A percentile compares a stretch with the other conserved stretches of the same genome.
phyloP scores from a whole-genome alignment of 2,797 vertebrate genomes.

The Nothura maculosa region DNA sequence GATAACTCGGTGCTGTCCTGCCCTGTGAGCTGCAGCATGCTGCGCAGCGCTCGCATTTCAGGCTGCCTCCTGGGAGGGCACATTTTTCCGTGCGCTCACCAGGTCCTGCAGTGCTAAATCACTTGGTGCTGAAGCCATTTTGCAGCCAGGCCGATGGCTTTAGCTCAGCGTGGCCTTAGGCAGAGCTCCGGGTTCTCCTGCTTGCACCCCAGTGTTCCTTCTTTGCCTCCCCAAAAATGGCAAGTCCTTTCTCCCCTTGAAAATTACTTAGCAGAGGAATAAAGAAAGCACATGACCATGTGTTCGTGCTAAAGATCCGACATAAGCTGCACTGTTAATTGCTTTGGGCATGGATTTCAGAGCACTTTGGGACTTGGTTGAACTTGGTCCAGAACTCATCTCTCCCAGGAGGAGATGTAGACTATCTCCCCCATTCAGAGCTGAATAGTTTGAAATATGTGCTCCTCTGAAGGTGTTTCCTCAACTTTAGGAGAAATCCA shows the following conservation, averaged over 20 bases:
- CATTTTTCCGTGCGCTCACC: background rate
- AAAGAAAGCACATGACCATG: background rate
- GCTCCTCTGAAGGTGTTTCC: background rate
- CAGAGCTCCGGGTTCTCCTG: background rate
- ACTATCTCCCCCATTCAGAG: background rate
- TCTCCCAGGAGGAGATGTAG: background rate
- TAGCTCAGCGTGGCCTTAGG: accelerated
- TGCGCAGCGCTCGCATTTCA: background rate
- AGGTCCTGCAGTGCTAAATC: background rate
- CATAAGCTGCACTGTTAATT: background rate
- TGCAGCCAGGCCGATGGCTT: background rate
- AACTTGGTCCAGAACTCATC: background rate
- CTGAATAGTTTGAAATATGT: background rate
- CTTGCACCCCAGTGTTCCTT: background rate
- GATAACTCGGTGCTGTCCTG: background rate
- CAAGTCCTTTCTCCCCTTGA: background rate
- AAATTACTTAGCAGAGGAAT: background rate
- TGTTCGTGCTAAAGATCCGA: background rate
- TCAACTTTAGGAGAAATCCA: accelerated
- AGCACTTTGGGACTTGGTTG: background rate
- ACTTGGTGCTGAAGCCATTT: background rate
- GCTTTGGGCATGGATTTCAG: background rate
- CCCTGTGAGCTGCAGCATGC: background rate
- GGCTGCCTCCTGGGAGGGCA: background rate
- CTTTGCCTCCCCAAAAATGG: background rate